Conservation (phyloP, 2,113 vertebrate genomes). For the Canis aureus region DNA sequence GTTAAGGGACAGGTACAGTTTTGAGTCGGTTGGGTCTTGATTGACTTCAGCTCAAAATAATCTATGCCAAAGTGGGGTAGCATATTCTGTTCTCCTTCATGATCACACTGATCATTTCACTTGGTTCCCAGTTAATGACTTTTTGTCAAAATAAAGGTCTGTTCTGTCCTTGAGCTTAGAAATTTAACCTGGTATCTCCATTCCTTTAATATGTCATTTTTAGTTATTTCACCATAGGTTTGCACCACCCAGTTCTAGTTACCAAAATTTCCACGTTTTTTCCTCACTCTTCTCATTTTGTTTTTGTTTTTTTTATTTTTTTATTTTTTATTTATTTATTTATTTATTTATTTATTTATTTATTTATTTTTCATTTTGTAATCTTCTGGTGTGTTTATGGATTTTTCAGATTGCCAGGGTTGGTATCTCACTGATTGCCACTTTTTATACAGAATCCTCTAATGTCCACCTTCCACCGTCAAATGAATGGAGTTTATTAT, state of each 20-base stretch:
- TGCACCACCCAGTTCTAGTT: background rate
- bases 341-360: too few species aligned
- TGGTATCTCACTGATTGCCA: constrained; percentile 1
- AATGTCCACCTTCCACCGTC: background rate
- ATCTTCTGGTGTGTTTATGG: background rate
- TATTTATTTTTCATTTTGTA: background rate
- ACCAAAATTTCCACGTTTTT: background rate
- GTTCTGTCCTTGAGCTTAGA: background rate
- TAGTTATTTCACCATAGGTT: background rate
- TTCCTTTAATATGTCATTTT: background rate
- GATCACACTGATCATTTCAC: background rate
- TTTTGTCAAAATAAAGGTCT: background rate
- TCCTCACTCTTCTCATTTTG: background rate
- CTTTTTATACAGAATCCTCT: constrained; percentile 8
- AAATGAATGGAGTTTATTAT: background rate
- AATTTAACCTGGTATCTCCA: background rate
- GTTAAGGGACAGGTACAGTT: background rate
- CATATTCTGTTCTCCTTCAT: background rate
- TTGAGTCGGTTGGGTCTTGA: background rate
- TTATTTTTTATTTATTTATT: too few species aligned
- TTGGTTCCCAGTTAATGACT: background rate
- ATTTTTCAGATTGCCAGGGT: background rate
- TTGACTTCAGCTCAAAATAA: background rate
- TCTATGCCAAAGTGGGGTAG: background rate
- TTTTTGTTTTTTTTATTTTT: background rate